A percentile compares a stretch with the other conserved stretches of the same genome.
Evolutionary conservation across 2,888 invertebrate genomes (phyloP).

Genomic region (Epistrophe grossulariae): DNA sequence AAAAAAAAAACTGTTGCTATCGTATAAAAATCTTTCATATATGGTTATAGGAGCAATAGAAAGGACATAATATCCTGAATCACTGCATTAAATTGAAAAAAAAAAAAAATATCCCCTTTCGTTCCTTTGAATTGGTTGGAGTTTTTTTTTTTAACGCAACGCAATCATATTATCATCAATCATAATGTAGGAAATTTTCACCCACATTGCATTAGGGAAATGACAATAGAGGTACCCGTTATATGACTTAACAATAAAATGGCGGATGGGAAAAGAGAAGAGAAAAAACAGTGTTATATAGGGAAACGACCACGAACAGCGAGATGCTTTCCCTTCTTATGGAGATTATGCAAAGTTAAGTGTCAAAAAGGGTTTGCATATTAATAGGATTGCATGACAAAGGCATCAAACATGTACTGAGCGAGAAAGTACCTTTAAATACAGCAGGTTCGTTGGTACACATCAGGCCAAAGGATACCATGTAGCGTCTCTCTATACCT

Average conservation of each 20-base stretch:
- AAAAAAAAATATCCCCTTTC: slow-evolving; percentile 33
- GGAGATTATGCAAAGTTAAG: slow-evolving; percentile 71
- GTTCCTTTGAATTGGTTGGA: slow-evolving; percentile 24
- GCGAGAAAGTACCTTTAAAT: slow-evolving; percentile 15
- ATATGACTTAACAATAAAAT: slow-evolving; percentile 41
- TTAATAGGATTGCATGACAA: slow-evolving; percentile 71
- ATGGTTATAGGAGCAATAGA: slow-evolving; percentile 33
- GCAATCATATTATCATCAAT: slow-evolving; percentile 75
- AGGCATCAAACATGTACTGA: slow-evolving; percentile 46
- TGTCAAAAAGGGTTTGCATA: slow-evolving; percentile 73
- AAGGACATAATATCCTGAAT: slow-evolving; percentile 69
- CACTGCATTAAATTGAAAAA: slow-evolving; percentile 68
- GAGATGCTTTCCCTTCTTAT: not conserved
- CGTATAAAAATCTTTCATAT: slow-evolving; percentile 21
- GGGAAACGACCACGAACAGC: too few relatives aligned
- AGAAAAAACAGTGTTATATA: not conserved
- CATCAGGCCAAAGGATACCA: slow-evolving; percentile 13
- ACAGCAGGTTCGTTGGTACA: slow-evolving; percentile 18
- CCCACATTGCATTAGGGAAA: slow-evolving; percentile 24
- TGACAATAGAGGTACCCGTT: slow-evolving; percentile 19
- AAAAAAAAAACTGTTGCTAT: slow-evolving; percentile 21
- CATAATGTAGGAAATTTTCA: slow-evolving; percentile 55
- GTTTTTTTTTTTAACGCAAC: slow-evolving; percentile 33
- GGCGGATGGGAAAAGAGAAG: not conserved
- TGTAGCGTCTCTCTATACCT: not conserved